Percentiles rank a stretch among this genome's conserved stretches.
These are phyloP conservation scores for Stegastes partitus DNA, from an alignment of 2,113 vertebrate genomes.

Conservation along the genomic window DNA sequence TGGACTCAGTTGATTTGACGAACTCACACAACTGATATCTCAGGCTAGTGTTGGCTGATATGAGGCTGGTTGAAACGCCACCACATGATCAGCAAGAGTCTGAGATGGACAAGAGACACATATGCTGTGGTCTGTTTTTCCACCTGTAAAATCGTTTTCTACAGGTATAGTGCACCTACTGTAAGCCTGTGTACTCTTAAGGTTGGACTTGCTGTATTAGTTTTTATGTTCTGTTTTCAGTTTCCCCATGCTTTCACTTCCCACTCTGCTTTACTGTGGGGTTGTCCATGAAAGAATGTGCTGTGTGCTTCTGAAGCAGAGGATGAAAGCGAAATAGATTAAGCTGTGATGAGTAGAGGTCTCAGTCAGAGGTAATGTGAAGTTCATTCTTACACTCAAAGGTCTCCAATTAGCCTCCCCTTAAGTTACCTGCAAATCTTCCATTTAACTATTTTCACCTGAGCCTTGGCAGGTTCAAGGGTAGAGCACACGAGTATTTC, in stretches of 20 bases:
- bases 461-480: neutral
- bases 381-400: constrained; percentile 70
- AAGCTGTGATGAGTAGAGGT: constrained; percentile 57
- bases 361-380: constrained; percentile 70
- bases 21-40: neutral
- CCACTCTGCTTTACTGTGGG: constrained; percentile 3
- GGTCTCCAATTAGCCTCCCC: constrained; percentile 31
- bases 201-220: neutral
- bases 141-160: too few species aligned
- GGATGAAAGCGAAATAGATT: constrained; percentile 74
- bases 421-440: constrained; percentile 49
- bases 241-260: neutral
- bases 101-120: neutral
- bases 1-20: neutral
- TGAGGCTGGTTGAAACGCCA: neutral
- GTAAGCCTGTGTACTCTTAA: too few species aligned
- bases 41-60: neutral
- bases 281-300: constrained; percentile 13
- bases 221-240: neutral
- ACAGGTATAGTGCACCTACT: too few species aligned
- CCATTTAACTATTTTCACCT: constrained; percentile 49
- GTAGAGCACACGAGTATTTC: neutral
- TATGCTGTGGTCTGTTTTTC: too few species aligned
- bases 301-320: constrained; percentile 13
- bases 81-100: neutral